Conservation (phyloP, 1,140 invertebrate species). For the Pachyrhynchus sulphureomaculatus region DNA sequence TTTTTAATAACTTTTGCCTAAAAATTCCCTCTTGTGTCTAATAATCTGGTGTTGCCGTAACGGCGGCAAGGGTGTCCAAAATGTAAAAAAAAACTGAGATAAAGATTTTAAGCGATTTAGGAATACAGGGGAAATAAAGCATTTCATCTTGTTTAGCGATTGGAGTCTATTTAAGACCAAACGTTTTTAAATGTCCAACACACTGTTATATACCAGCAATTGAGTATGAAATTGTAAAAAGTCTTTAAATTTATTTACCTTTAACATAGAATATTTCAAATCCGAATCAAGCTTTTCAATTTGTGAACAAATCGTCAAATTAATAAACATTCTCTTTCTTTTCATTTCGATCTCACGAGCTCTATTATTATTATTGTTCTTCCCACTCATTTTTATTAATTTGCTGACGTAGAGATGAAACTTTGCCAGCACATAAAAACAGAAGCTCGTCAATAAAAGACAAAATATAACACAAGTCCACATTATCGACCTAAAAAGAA, state of each 20-base stretch:
- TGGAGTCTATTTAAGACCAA: not conserved
- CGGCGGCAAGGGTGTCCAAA: too few relatives aligned
- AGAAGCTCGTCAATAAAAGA: conserved; percentile 32
- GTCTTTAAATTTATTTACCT: too few relatives aligned
- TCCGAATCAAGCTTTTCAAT: conserved; percentile 46
- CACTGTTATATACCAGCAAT: too few relatives aligned
- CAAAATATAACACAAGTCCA: conserved; percentile 43
- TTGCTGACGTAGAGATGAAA: conserved; percentile 38
- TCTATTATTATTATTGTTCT: too few relatives aligned
- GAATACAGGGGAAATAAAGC: too few relatives aligned
- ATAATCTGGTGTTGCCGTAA: too few relatives aligned
- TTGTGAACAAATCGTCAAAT: conserved; percentile 31
- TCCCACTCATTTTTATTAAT: not conserved
- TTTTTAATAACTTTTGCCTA: too few relatives aligned
- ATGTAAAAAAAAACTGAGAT: too few relatives aligned
- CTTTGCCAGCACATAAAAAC: conserved; percentile 41
- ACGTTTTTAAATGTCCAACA: not conserved
- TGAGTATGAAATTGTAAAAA: too few relatives aligned
- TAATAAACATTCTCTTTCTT: conserved; percentile 35
- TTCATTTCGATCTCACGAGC: not conserved
- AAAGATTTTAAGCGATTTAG: too few relatives aligned
- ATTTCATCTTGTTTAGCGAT: too few relatives aligned
- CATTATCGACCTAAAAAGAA: conserved; percentile 41
- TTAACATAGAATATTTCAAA: conserved; percentile 43
- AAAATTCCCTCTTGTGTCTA: too few relatives aligned